Evolutionary conservation across 2,113 vertebrate genomes (phyloP).

Genomic region (Ciconia stormi): DNA sequence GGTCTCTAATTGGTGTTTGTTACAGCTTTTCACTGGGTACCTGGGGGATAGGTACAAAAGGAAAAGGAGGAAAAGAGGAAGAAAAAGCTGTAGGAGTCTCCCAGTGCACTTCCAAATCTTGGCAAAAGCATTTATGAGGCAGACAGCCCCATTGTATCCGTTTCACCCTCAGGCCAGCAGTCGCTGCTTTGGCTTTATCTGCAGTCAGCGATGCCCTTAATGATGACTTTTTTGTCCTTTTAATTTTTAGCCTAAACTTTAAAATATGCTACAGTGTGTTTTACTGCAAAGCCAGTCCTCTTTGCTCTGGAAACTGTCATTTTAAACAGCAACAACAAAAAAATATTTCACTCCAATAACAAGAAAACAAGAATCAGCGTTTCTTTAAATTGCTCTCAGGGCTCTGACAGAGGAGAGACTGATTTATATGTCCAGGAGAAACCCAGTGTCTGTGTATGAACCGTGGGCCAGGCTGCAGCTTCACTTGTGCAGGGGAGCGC

Average conservation of each 20-base stretch:
- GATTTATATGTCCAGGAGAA: not conserved
- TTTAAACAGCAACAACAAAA: not conserved
- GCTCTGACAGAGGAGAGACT: not conserved
- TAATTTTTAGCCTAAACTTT: not conserved
- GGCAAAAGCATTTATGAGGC: not conserved
- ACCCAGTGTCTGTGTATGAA: not conserved
- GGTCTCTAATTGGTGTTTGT: not conserved
- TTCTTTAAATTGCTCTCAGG: not conserved
- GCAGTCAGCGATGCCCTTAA: not conserved
- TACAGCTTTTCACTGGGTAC: not conserved
- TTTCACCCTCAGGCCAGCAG: not conserved
- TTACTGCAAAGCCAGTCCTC: not conserved
- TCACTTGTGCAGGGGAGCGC: fast-evolving
- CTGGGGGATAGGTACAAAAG: not conserved
- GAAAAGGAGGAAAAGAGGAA: not conserved
- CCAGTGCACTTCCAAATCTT: not conserved
- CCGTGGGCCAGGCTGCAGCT: not conserved
- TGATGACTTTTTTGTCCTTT: not conserved
- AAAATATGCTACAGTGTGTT: not conserved
- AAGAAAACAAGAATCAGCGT: not conserved
- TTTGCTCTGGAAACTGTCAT: not conserved
- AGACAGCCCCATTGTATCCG: not conserved
- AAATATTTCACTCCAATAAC: not conserved
- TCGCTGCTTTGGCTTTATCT: not conserved
- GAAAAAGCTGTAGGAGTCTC: not conserved